phyloP scores from a whole-genome alignment of 1,140 invertebrate genomes.

The Oppia nitens region DNA sequence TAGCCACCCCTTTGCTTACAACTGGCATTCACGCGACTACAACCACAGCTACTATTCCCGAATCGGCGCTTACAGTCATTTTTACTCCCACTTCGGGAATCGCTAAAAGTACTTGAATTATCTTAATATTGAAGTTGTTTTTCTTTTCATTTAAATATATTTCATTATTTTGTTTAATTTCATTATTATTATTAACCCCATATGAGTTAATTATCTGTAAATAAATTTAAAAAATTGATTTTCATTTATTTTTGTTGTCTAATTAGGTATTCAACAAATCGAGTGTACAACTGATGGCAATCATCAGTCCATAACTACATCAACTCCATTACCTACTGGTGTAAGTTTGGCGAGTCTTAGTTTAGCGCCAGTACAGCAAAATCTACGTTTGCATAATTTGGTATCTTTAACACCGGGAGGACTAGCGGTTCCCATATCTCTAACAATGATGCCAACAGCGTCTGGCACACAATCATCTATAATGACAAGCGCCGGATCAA shows the following conservation, averaged over 20 bases:
- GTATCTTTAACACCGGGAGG: not conserved
- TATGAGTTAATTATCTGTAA: too few relatives aligned
- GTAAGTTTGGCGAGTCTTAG: not conserved
- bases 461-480: not conserved
- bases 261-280: not conserved
- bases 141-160: not conserved
- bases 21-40: not conserved
- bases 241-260: not conserved
- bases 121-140: not conserved
- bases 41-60: not conserved
- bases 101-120: not conserved
- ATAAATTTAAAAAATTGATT: too few relatives aligned
- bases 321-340: not conserved
- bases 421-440: not conserved
- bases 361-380: not conserved
- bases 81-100: not conserved
- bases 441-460: not conserved
- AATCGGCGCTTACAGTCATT: not conserved
- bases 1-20: not conserved
- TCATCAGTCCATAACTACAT: not conserved
- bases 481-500: not conserved
- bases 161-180: not conserved
- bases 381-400: not conserved
- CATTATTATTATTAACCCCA: too few relatives aligned
- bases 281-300: not conserved